Evolutionary conservation across 2,113 vertebrate genomes (phyloP).

Genomic region (Mirza zaza): DNA sequence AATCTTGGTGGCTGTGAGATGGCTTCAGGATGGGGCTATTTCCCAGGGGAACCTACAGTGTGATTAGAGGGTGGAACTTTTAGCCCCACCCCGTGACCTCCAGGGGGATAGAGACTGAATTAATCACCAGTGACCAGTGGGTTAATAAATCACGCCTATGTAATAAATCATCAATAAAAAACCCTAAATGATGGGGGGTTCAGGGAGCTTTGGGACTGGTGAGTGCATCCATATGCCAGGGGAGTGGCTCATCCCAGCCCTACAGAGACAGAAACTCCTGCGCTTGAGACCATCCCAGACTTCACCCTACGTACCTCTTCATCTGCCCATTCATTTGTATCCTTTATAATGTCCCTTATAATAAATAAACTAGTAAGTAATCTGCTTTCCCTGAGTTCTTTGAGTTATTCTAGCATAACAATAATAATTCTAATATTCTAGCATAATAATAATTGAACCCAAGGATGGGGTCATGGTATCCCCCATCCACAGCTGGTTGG

Average conservation of each 20-base stretch:
- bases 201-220: not conserved
- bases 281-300: too few relatives aligned
- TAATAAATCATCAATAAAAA: not conserved
- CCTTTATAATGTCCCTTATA: not conserved
- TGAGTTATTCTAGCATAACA: not conserved
- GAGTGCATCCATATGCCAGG: not conserved
- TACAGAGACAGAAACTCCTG: not conserved
- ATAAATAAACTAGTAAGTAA: not conserved
- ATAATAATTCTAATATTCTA: too few relatives aligned
- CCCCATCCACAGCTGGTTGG: not conserved
- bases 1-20: not conserved
- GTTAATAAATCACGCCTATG: not conserved
- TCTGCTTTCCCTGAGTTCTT: not conserved
- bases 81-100: not conserved
- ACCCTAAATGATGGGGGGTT: not conserved
- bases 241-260: not conserved
- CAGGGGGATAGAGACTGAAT: not conserved
- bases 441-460: not conserved
- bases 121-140: not conserved
- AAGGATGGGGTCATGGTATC: not conserved
- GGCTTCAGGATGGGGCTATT: not conserved
- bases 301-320: too few relatives aligned
- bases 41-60: not conserved
- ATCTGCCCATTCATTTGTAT: too few relatives aligned
- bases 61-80: not conserved